phyloP scores from a whole-genome alignment of 2,888 invertebrate species.

The Dryobota labecula region DNA sequence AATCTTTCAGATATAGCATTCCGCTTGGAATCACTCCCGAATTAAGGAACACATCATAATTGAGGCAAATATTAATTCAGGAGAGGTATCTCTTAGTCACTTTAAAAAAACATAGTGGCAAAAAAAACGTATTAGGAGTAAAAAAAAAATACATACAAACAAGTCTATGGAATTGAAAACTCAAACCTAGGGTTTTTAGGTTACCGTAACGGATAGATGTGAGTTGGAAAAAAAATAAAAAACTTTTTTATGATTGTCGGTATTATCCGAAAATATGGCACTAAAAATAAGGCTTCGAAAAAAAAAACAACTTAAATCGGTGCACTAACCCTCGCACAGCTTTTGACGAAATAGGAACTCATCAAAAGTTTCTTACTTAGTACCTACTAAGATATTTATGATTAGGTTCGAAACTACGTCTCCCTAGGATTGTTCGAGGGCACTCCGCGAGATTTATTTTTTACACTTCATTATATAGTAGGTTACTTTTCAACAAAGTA shows the following conservation, averaged over 20 bases:
- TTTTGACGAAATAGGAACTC: background rate
- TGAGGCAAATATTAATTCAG: background rate
- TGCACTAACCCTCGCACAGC: background rate
- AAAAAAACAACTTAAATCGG: background rate
- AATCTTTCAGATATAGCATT: too few relatives aligned
- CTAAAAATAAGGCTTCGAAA: too few relatives aligned
- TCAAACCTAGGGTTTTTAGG: background rate
- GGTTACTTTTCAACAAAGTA: background rate
- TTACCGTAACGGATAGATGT: too few relatives aligned
- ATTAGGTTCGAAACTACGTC: constrained; percentile 12
- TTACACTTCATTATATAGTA: background rate
- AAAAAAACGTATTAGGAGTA: background rate
- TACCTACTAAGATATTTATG: constrained; percentile 24
- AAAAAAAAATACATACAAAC: background rate
- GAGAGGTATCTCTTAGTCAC: background rate
- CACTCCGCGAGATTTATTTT: constrained; percentile 9
- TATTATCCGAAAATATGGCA: background rate
- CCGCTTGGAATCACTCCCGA: background rate
- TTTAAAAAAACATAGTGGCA: background rate
- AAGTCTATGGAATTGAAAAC: background rate
- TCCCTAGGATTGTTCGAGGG: constrained; percentile 12
- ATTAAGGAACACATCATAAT: background rate
- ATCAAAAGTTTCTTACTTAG: constrained; percentile 5
- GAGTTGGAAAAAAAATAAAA: too few relatives aligned
- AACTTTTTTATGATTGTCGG: background rate